Base-by-base conservation (phyloP, 2,888 invertebrate species). In the Agrochola circellaris region DNA sequence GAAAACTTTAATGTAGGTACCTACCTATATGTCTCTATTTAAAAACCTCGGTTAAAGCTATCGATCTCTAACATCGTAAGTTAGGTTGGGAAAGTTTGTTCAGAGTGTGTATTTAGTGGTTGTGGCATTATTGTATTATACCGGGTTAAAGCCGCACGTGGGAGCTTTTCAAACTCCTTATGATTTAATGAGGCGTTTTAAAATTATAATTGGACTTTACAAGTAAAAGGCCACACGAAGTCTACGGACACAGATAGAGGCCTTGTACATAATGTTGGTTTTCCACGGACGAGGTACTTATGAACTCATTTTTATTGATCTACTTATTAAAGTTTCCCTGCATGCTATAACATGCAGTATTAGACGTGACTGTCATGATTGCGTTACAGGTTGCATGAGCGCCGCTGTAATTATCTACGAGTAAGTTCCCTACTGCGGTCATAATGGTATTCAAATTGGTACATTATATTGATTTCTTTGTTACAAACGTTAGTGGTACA, bases 261-360 rank as follows among this genome's bases (percentile, higher is more conserved):
- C 64, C 71, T 71, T 58, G 79, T 77, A 67, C 68, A 42, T 54
- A 78, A 42, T 42, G 68, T 42, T 26, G 23, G n/a, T 76, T 77
- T 77, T 77, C 26, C 56, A 76, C 30, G 30, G 71, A 51, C 34
- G n/a, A 45, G n/a, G 51, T 54, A 58, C 34, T 62, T 62, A 38
- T 67, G 42, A 65, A 83, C 48, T 83, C 38, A 65, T 79, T 68
- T 72, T 73, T 81, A 83, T 83, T 83, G 78, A 81, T 73, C 56
- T 48, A 48, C 26, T 48, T 54, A 54, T 48, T 64, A 69, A 60
- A 84, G 42, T 58, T 67, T 54, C 61, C 30, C 54, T 83, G 61
- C 78, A 70, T 66, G 77, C n/a, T 61, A 69, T 7, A 51, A 42
- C 42, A 58, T 71, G 45, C 51, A 6, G 48, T 58, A 56, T 60